Conservation (phyloP, 2,888 invertebrate genomes). For the Lagria hirta region DNA sequence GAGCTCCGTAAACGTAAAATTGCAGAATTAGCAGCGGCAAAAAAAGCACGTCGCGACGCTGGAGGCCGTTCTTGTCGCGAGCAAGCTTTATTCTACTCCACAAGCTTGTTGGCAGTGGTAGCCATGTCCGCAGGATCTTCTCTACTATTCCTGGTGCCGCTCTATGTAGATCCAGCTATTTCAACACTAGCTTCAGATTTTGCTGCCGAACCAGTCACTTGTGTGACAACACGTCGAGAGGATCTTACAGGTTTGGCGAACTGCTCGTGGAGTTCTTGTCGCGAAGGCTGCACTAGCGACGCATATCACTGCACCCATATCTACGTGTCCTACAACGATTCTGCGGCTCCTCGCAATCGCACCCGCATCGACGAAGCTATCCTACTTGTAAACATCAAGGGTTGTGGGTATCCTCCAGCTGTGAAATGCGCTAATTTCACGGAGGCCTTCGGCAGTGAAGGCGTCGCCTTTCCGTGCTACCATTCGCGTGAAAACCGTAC, state of each 20-base stretch:
- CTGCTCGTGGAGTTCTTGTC: conserved; percentile 78
- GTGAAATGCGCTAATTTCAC: conserved; percentile 78
- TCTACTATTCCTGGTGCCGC: conserved; percentile 70
- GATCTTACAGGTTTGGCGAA: conserved; percentile 73
- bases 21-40: conserved; percentile 56
- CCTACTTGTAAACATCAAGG: conserved; percentile 78
- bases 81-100: conserved; percentile 70
- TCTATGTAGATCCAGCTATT: conserved; percentile 71
- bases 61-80: conserved; percentile 63
- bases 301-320: conserved; percentile 69
- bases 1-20: conserved; percentile 66
- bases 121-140: conserved; percentile 73
- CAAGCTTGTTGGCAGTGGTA: conserved; percentile 68
- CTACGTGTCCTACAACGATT: conserved; percentile 60
- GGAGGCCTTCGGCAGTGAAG: conserved; percentile 67
- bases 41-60: conserved; percentile 53
- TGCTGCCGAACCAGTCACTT: conserved; percentile 71
- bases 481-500: conserved; percentile 78
- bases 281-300: conserved; percentile 81
- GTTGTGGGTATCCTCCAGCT: conserved; percentile 79
- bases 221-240: conserved; percentile 70
- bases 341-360: conserved; percentile 44
- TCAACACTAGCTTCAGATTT: conserved; percentile 73
- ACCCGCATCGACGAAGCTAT: conserved; percentile 59
- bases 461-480: conserved; percentile 65